Evolutionary conservation across 2,888 invertebrate genomes (phyloP).

Genomic region (Bedellia somnulentella): DNA sequence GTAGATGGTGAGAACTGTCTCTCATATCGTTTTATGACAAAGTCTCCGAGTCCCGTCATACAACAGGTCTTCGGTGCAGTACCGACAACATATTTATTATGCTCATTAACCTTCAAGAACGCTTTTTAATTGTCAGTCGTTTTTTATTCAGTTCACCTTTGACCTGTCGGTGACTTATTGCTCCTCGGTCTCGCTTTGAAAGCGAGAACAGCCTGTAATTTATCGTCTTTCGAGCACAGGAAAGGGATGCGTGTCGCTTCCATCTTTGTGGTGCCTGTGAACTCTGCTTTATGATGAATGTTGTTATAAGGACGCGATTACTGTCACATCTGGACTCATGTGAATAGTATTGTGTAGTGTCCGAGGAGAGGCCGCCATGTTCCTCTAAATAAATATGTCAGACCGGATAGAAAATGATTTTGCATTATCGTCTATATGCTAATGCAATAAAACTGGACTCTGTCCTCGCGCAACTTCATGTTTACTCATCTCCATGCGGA

Average conservation of each 20-base stretch:
- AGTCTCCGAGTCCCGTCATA: no score
- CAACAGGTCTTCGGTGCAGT: slow-evolving; percentile 23
- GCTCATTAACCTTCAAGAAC: slow-evolving; percentile 62
- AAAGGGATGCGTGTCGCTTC: slow-evolving; percentile 48
- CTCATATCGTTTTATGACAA: no score
- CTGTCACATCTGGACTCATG: slow-evolving; percentile 27
- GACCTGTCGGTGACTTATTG: slow-evolving; percentile 57
- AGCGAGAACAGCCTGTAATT: slow-evolving; percentile 56
- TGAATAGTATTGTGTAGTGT: slow-evolving; percentile 5
- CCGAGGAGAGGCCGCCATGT: not conserved
- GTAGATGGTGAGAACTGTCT: no score
- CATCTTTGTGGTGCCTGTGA: slow-evolving; percentile 54
- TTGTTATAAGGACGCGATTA: slow-evolving; percentile 48
- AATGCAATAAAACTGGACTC: slow-evolving; percentile 3
- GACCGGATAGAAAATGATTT: slow-evolving; percentile 1
- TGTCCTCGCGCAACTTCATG: not conserved
- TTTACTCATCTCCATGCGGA: slow-evolving; percentile 4
- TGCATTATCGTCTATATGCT: slow-evolving; percentile 3
- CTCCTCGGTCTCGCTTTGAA: slow-evolving; percentile 55
- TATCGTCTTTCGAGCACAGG: slow-evolving; percentile 34
- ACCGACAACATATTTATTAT: slow-evolving; percentile 62
- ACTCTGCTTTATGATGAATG: slow-evolving; percentile 48
- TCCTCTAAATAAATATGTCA: slow-evolving; percentile 1
- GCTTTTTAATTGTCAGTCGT: slow-evolving; percentile 61
- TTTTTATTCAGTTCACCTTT: slow-evolving; percentile 60